Conservation (phyloP, 2,797 vertebrate species). For the Sylvilagus floridanus region DNA sequence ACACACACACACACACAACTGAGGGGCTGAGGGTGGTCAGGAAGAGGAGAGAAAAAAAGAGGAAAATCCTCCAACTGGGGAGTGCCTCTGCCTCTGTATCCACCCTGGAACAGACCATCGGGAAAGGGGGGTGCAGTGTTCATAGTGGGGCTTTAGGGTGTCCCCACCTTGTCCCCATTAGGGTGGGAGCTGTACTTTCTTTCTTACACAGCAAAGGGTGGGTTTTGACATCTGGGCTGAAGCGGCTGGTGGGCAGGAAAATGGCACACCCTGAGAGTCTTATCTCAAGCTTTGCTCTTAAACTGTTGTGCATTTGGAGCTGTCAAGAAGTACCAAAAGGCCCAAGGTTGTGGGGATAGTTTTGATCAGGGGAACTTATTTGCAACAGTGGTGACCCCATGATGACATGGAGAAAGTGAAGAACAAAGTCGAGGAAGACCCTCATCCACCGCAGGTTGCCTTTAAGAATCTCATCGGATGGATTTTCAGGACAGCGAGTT, state of each 20-base stretch:
- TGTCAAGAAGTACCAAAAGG: background rate
- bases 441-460: background rate
- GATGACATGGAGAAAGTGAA: background rate
- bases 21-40: background rate
- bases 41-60: background rate
- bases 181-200: background rate
- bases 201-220: constrained; percentile 21
- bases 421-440: background rate
- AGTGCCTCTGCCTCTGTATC: background rate
- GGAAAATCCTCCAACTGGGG: background rate
- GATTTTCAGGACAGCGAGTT: background rate
- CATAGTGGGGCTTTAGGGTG: background rate
- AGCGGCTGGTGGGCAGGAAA: background rate
- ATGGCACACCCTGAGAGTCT: background rate
- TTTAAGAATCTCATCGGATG: background rate
- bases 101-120: background rate
- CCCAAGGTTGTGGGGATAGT: background rate
- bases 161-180: background rate
- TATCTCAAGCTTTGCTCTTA: constrained; percentile 21
- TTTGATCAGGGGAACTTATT: background rate
- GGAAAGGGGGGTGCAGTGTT: background rate
- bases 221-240: background rate
- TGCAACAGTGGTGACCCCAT: background rate
- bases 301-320: background rate
- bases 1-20: background rate